Conservation (phyloP, 2,113 vertebrate genomes). For the Atlantisia rogersi region DNA sequence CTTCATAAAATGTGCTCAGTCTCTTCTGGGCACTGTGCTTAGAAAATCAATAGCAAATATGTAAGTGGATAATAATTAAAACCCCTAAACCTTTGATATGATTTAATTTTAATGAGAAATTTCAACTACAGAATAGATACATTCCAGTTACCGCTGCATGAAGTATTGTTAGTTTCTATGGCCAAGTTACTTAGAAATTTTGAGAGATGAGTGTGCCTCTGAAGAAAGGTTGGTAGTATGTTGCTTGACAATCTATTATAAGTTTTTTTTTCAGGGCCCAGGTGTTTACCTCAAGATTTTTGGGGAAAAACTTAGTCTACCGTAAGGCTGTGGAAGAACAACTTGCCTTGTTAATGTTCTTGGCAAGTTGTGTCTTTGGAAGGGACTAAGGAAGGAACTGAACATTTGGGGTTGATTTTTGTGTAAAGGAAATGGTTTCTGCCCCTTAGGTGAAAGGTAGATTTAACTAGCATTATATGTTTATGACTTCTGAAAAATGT, state of each 20-base stretch:
- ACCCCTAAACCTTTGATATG: background rate
- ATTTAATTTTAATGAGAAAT: background rate
- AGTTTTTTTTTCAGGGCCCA: background rate
- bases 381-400: background rate
- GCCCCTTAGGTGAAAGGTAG: background rate
- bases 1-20: background rate
- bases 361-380: background rate
- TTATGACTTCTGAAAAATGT: background rate
- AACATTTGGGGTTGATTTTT: background rate
- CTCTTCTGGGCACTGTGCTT: background rate
- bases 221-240: background rate
- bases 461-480: background rate
- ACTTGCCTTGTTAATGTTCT: background rate
- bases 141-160: background rate
- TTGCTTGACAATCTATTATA: background rate
- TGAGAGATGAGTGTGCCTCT: background rate
- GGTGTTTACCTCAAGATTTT: background rate
- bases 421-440: background rate
- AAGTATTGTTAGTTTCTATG: background rate
- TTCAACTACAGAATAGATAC: background rate
- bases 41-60: background rate
- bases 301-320: background rate
- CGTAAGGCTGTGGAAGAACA: background rate
- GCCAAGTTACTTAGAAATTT: background rate
- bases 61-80: background rate